Base-by-base conservation (phyloP, 2,888 invertebrate species). In the Chaetogeoica ovagalla region DNA sequence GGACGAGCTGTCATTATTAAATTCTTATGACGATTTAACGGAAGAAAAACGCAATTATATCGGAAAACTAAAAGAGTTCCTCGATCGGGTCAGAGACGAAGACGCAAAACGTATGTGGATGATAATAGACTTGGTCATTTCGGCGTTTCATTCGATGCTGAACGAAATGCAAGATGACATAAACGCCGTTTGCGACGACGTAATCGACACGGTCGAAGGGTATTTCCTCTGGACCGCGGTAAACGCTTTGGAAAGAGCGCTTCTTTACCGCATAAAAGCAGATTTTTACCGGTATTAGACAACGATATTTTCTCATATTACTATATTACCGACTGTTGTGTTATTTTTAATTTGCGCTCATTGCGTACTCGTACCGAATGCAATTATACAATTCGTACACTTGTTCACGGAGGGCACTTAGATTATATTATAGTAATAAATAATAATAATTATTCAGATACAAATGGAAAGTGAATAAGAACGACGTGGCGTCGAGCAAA, bases 241-340 rank as follows among this genome's bases (percentile, higher is more conserved):
- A 15, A n/a, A 21, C 13, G n/a, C 19, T 15, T 2, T n/a, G 19
- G 70, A 57, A 39, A 70, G 19, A n/a, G 57, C 57, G n/a, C 57
- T 70, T 1, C 37, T 70, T 37, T 37, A 70, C 52, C 57, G n/a
- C 7, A 70, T 70, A 57, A 70, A 70, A 57, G 70, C 57, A 19
- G 39, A n/a, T 37, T 70, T 19, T 8, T 37, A 8, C 37, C 55
- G 70, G 70, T 70, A 70, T 21, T 30, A 30, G 30, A 30, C 30
- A 30, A 30, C 30, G 4, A 30, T 30, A 30, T 30, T 30, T 30
- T 30, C 30, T 4, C 30, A 30, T 17, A 17, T 52, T 52, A 52
- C 5, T 17, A 15, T 15, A 13, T 4, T 13, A 52, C 1, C 15
- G 17, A 4, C 13, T 52, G 1, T 30, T 30, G 30, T 17, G 15